Base-by-base conservation (phyloP, 2,888 invertebrate species). In the Euplagia quadripunctaria region DNA sequence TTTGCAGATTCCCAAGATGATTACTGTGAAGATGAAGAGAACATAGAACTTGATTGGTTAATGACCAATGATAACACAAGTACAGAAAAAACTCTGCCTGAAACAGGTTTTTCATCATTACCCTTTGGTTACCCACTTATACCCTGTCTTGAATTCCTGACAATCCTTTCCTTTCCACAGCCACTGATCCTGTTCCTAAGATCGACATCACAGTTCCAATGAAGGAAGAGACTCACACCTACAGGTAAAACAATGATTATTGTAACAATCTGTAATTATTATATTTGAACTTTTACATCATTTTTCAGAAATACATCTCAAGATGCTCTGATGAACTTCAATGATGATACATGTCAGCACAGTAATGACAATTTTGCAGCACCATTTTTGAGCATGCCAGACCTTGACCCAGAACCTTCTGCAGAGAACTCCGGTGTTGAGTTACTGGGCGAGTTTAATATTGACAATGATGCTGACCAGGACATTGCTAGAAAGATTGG, bases 371-470 rank as follows among this genome's bases (percentile, higher is more conserved):
- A 87, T 70, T 93, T 93, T 76, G 81, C 92, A 43, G 79, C 82
- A 65, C 92, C 93, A 77, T 94, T 94, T 81, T 79, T 95, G 68
- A 94, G 88, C 77, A 95, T 95, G 94, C 94, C 95, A 78, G 94
- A 94, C 31, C 87, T 95, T 46, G 93, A 93, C 72, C 71, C 91
- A 66, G 93, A 88, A 70, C 86, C 91, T 64, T 84, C 84, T 69
- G 86, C 85, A 67, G 86, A 84, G 9, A 89, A 88, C 66, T 86
- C 90, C 74, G 88, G 90, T 75, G 90, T 91, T 31, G 94, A 94
- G 79, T 85, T 95, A 66, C 81, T 95, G 58, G 93, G 93, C 16
- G 93, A 94, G 76, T 95, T 95, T 81, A 90, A 94, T 81, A 94
- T 95, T 79, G 88, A 90, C 17, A 86, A 91, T 88, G 92, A 94